Conservation (phyloP, 35 echinoderm and acorn worm species). For the Apostichopus californicus region DNA sequence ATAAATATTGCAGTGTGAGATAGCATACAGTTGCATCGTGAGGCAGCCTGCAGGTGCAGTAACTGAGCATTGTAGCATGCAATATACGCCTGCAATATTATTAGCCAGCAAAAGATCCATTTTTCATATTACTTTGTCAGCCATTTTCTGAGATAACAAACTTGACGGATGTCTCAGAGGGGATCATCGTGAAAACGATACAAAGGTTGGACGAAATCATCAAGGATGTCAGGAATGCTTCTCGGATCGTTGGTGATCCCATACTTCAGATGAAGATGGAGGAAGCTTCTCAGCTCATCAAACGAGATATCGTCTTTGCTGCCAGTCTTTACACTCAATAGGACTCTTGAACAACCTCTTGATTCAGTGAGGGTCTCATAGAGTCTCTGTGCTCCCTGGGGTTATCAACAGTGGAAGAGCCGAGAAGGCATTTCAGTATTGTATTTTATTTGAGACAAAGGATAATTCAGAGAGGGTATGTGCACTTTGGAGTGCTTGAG, state of each 20-base stretch:
- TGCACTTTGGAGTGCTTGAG: too few relatives aligned
- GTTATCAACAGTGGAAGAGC: not conserved
- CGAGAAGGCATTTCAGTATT: too few relatives aligned
- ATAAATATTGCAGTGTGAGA: too few relatives aligned
- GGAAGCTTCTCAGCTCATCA: conserved; percentile 88
- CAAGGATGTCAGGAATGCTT: conserved; percentile 89
- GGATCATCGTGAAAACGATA: conserved; percentile 91
- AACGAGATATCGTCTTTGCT: conserved; percentile 98
- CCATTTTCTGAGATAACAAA: conserved; percentile 90
- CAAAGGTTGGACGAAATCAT: conserved; percentile 91
- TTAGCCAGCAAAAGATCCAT: too few relatives aligned
- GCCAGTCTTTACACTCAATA: conserved; percentile 98
- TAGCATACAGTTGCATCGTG: too few relatives aligned
- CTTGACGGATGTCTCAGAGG: conserved; percentile 94
- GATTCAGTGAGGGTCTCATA: not conserved
- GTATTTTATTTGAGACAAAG: too few relatives aligned
- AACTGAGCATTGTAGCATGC: too few relatives aligned
- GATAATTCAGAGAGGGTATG: too few relatives aligned
- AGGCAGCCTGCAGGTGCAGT: too few relatives aligned
- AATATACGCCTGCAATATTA: too few relatives aligned
- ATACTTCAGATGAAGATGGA: conserved; percentile 87
- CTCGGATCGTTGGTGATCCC: conserved; percentile 87
- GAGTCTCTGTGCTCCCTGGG: not conserved
- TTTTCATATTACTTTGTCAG: conserved; percentile 24
- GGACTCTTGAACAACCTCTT: not conserved